These are phyloP conservation scores for Tichodroma muraria DNA, from an alignment of 2,113 vertebrate genomes.

Conservation along the genomic window DNA sequence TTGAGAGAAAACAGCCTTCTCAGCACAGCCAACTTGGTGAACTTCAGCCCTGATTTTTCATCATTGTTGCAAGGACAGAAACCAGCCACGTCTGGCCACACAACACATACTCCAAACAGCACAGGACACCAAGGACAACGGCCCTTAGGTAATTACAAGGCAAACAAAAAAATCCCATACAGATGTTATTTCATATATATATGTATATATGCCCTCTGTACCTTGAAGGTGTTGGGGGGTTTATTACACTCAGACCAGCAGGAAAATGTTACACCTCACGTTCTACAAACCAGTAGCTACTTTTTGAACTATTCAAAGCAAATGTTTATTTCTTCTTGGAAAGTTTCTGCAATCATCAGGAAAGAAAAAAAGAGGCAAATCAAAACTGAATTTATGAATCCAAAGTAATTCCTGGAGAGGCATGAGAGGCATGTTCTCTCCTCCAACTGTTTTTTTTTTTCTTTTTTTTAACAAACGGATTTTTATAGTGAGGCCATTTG, in stretches of 20 bases:
- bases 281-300: not conserved
- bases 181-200: not conserved
- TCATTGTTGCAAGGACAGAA: not conserved
- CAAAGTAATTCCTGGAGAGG: constrained; percentile 7
- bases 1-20: not conserved
- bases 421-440: not conserved
- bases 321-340: not conserved
- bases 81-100: not conserved
- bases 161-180: not conserved
- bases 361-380: not conserved
- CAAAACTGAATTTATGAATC: constrained; percentile 2
- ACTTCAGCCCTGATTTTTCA: not conserved
- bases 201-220: not conserved
- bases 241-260: not conserved
- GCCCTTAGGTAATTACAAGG: not conserved
- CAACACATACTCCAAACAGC: not conserved
- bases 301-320: not conserved
- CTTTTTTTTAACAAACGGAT: not conserved
- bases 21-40: not conserved
- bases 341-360: not conserved
- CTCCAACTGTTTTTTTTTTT: not conserved
- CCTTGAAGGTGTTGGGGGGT: not conserved
- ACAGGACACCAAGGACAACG: not conserved
- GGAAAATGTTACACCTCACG: not conserved
- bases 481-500: constrained; percentile 12